Evolutionary conservation across 2,888 invertebrate genomes (phyloP), one percentile per base, ranked within the genome.

Genomic region (Rhaphigaster nebulosa): DNA sequence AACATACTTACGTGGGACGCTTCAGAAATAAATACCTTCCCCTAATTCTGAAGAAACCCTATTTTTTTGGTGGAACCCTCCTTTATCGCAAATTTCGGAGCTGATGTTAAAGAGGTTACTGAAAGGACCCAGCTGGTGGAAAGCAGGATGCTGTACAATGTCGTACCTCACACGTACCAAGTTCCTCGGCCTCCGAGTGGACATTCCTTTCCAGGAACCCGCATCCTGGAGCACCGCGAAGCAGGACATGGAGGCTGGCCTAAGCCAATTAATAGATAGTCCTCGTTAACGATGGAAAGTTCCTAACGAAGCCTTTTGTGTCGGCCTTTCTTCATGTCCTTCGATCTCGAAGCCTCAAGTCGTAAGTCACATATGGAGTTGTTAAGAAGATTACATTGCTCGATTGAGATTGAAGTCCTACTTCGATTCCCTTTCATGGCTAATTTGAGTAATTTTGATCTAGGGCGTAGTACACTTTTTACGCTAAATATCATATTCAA

Each of bases 231-330:
- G 34, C 15, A 0, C 34, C 18, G 8, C 15, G 34, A 76, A 23
- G 18, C 34, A 29, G 65, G 34, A 76, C 70, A 20, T 23, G 70
- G 65, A 29, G 60, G 60, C 54, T 54, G 4, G 20, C 4, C 54
- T 23, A 54, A 23, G 65, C 34, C 70, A 76, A 76, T 76, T 76
- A 76, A 76, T 76, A 38, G 70, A 34, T 65, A n/a, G 29, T 65
- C 1, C 29, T 29, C 65, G n/a, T n/a, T 65, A 65, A 34, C 70
- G 34, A 38, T n/a, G 34, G 70, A 76, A 38, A 76, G 34, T 38
- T 23, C 70, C 10, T 76, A 76, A 76, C 70, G 70, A 38, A 20
- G 34, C 38, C 34, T 38, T 76, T 10, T 23, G 34, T 38, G 70
- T 5, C 18, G 6, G 18, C 23, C 70, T 76, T 76, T 76, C 60